Conservation (phyloP, 2,113 vertebrate species). For the Columba livia region DNA sequence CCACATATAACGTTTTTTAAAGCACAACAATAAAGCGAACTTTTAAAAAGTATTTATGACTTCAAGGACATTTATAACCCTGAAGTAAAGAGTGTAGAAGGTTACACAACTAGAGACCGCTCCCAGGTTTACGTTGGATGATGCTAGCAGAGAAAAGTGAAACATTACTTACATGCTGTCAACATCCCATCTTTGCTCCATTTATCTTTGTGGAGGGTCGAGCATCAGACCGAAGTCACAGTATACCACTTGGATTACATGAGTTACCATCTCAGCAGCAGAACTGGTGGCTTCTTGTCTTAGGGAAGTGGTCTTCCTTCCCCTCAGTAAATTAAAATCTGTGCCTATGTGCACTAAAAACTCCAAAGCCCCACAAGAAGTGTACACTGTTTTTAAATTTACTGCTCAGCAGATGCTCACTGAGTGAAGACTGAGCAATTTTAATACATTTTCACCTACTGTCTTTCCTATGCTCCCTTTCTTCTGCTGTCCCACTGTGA, state of each 20-base stretch:
- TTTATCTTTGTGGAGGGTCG: neutral
- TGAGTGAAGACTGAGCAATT: neutral
- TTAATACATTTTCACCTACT: neutral
- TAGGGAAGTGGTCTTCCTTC: neutral
- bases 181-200: neutral
- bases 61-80: neutral
- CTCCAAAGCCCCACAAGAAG: neutral
- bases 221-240: neutral
- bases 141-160: neutral
- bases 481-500: neutral
- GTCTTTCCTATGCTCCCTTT: neutral
- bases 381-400: neutral
- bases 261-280: neutral
- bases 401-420: neutral
- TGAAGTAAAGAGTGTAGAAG: neutral
- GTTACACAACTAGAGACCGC: neutral
- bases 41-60: neutral
- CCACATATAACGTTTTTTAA: neutral
- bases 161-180: neutral
- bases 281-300: neutral
- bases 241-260: neutral
- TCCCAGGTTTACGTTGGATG: neutral
- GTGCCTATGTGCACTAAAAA: neutral
- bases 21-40: neutral
- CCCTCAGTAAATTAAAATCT: neutral